Base-by-base conservation (phyloP, 2,797 vertebrate genomes). In the Hirundo rustica region DNA sequence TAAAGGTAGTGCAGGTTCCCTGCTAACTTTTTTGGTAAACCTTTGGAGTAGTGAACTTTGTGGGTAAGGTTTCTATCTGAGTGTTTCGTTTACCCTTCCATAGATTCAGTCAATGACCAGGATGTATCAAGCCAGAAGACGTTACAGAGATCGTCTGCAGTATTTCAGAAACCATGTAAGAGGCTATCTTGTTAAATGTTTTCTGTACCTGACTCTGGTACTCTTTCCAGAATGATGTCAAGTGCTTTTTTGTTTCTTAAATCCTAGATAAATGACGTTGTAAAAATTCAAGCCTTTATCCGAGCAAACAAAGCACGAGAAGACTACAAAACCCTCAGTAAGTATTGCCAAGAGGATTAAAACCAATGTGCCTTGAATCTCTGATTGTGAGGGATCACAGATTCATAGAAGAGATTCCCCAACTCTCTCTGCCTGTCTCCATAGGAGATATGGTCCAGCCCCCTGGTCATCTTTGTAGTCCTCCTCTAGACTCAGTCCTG, bases 201-300 rank as follows among this genome's bases (percentile, higher is more conserved):
- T 77, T 75, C 4, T 9, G 10, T 67, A 53, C n/a, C 26, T 48
- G 32, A 64, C 50, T 71, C 47, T 17, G 57, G 4, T 55, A 21
- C 44, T 34, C 25, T 38, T 64, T 50, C 30, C 34, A 84, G 57
- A 23, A 51, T 57, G n/a, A 81, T 16, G 34, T 47, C 29, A 53
- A 75, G 29, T 47, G 34, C 10, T 30, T 64, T 76, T 78, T 87
- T 61, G 65, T 68, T 76, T 61, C 64, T 77, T 53, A n/a, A 77
- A 89, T 79, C 70, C 75, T 97, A 99, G 99, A 99, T 99, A 95
- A 95, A 98, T 51, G 98, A 99, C 18, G 98, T 99, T 93, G 97
- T 99, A 96, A 99, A 99, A 98, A 99, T 99, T 95, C 99, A 99
- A 98, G 99, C 99, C 16, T 99, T 99, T 93, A 99, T 99, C 76